phyloP scores from a whole-genome alignment of 2,797 vertebrate genomes.

The Menidia menidia region DNA sequence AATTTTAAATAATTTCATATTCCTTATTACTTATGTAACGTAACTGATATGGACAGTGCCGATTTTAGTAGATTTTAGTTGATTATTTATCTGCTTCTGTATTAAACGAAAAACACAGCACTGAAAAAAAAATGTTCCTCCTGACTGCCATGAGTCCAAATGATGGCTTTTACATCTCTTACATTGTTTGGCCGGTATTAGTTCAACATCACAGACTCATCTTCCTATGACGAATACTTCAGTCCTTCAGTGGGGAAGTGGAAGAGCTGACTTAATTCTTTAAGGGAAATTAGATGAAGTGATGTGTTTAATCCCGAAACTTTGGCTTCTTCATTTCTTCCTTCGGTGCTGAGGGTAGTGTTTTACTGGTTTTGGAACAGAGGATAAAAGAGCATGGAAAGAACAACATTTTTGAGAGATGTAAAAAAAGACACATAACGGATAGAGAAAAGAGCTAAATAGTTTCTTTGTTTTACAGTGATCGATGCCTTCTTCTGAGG shows the following conservation, averaged over 20 bases:
- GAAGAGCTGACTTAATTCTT: neutral
- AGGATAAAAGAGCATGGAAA: neutral
- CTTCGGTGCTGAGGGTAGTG: neutral
- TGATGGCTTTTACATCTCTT: neutral
- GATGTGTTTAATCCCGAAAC: neutral
- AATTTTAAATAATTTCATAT: too few species aligned
- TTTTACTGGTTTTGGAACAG: neutral
- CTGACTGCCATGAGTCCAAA: neutral
- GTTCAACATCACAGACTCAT: constrained; percentile 28
- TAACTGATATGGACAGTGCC: too few species aligned
- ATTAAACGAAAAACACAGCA: neutral
- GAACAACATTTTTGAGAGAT: neutral
- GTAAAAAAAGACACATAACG: too few species aligned
- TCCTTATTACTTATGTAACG: too few species aligned
- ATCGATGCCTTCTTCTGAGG: neutral
- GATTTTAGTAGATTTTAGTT: too few species aligned
- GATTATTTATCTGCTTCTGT: neutral
- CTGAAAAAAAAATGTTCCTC: neutral
- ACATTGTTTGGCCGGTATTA: neutral
- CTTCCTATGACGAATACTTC: constrained; percentile 39
- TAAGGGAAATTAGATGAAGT: too few species aligned
- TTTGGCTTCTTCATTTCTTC: neutral
- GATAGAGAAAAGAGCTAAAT: neutral
- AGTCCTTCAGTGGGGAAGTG: constrained; percentile 35
- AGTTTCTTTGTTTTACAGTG: too few species aligned